phyloP scores from a whole-genome alignment of 2,797 vertebrate genomes.

The Zalophus californianus region DNA sequence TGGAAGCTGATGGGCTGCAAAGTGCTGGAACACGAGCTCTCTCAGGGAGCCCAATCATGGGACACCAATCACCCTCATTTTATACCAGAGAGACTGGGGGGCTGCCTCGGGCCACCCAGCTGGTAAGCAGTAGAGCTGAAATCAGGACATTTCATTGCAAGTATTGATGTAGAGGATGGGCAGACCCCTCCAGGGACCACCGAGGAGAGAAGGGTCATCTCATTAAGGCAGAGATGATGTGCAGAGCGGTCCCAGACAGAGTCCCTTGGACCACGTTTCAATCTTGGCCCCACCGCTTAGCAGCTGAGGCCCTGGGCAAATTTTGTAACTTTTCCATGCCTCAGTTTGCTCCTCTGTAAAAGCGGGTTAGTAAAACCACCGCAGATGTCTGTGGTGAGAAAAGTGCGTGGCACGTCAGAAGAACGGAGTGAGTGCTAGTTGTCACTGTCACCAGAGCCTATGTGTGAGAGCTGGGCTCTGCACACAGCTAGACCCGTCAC shows the following conservation, averaged over 20 bases:
- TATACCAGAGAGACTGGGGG: background rate
- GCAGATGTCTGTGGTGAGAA: background rate
- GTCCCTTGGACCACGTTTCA: background rate
- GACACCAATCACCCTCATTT: background rate
- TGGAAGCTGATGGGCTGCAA: background rate
- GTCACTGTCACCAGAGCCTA: background rate
- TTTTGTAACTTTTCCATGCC: background rate
- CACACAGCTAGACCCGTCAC: background rate
- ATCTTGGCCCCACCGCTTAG: background rate
- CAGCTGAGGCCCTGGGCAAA: background rate
- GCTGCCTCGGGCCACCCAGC: background rate
- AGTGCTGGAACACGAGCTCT: background rate
- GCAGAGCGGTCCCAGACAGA: background rate
- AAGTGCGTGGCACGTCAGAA: too few species aligned
- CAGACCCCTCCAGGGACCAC: background rate
- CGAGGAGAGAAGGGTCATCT: background rate
- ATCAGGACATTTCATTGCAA: background rate
- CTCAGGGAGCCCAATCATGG: background rate
- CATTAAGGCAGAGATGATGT: background rate
- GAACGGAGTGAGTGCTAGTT: background rate
- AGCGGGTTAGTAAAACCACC: background rate
- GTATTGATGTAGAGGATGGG: background rate
- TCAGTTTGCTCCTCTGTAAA: conserved; percentile 34
- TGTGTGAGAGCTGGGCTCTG: background rate
- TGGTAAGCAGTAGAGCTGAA: background rate